A percentile compares a stretch with the other conserved stretches of the same genome.
phyloP scores from a whole-genome alignment of 2,797 vertebrate species.

The Enteromius paludinosus region DNA sequence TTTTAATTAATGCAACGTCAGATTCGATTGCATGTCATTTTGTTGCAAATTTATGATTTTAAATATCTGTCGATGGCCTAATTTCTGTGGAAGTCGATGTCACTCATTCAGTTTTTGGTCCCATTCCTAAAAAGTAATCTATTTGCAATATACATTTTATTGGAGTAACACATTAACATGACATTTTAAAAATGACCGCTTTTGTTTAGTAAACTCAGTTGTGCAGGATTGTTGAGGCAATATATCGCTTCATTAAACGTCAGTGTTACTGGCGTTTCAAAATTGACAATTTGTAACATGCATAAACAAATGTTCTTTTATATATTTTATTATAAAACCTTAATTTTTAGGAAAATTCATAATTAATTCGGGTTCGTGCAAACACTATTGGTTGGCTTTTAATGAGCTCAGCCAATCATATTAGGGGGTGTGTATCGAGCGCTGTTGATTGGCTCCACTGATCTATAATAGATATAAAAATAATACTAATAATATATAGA shows the following conservation, averaged over 20 bases:
- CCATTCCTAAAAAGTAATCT: too few relatives aligned
- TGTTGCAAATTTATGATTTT: background rate
- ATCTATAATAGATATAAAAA: too few relatives aligned
- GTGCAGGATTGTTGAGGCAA: background rate
- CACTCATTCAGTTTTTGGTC: background rate
- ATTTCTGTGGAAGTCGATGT: background rate
- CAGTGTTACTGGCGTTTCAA: background rate
- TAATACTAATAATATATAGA: too few relatives aligned
- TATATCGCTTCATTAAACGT: background rate
- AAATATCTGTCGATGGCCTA: background rate
- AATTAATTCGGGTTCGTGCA: background rate
- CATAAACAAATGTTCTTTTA: too few relatives aligned
- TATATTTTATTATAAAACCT: background rate
- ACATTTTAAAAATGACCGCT: background rate
- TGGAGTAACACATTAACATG: background rate
- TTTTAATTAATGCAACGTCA: background rate
- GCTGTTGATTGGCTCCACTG: background rate
- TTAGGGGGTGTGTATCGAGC: slow-evolving; percentile 29
- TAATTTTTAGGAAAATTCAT: background rate
- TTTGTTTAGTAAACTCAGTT: background rate
- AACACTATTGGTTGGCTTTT: background rate
- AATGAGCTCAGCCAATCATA: slow-evolving; percentile 20
- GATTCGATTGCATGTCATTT: background rate
- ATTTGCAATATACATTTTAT: background rate
- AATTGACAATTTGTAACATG: background rate